Evolutionary conservation across 2,113 vertebrate species (phyloP).

Genomic region (Alethe diademata): DNA sequence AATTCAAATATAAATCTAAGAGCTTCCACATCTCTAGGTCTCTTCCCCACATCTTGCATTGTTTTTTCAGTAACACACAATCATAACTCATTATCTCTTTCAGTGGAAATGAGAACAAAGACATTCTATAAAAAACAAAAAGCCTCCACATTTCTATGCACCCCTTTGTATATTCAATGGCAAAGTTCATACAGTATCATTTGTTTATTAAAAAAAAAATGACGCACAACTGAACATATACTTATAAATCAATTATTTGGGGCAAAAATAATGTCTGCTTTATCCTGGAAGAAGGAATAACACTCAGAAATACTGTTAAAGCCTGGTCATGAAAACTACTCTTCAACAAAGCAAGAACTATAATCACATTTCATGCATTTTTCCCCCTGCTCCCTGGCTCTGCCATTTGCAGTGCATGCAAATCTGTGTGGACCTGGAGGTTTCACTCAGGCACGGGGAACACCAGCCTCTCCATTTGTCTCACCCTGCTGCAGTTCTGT

Average conservation of each 20-base stretch:
- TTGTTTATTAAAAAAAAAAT: neutral
- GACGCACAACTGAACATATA: neutral
- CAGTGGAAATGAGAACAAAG: neutral
- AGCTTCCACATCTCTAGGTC: neutral
- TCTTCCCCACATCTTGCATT: neutral
- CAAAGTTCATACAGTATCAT: neutral
- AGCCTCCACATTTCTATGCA: neutral
- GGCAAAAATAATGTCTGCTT: slow-evolving; percentile 6
- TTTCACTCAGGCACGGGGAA: neutral
- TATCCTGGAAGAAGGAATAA: neutral
- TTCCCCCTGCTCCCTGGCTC: neutral
- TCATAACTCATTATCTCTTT: neutral
- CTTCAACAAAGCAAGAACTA: neutral
- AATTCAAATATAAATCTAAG: neutral
- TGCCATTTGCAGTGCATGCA: neutral
- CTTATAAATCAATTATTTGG: neutral
- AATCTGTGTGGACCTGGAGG: neutral
- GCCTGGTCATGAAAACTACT: neutral
- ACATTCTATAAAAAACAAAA: neutral
- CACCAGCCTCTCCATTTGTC: neutral
- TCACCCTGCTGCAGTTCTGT: neutral
- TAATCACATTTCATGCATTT: slow-evolving; percentile 17
- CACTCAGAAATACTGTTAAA: neutral
- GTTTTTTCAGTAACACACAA: neutral
- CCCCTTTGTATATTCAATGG: neutral